Conservation (phyloP, 1,140 invertebrate species). For the Lordiphosa collinella region DNA sequence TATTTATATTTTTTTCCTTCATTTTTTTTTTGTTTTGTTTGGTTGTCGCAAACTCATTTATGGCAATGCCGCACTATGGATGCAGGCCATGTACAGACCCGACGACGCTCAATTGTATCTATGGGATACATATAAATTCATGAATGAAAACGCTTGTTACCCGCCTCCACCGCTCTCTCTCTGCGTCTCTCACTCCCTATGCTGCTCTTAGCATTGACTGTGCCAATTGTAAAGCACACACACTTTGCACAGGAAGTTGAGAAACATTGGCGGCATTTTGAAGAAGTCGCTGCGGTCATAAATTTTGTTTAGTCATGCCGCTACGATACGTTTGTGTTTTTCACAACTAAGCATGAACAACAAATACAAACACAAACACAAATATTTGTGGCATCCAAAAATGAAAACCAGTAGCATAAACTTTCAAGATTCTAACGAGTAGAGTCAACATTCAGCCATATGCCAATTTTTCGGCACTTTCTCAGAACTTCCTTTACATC, state of each 20-base stretch:
- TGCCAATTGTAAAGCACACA: constrained; percentile 68
- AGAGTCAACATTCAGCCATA: constrained; percentile 16
- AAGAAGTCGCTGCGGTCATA: constrained; percentile 51
- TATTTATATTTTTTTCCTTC: constrained; percentile 20
- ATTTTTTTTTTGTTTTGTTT: constrained; percentile 8
- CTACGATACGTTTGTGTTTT: constrained; percentile 24
- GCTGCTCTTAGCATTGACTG: constrained; percentile 15
- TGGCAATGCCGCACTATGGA: constrained; percentile 71
- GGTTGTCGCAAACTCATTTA: constrained; percentile 49
- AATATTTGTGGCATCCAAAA: constrained; percentile 47
- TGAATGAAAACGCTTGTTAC: constrained; percentile 62
- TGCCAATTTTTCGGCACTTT: neutral
- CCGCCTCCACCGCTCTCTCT: neutral
- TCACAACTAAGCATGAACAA: constrained; percentile 70
- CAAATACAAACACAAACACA: constrained; percentile 50
- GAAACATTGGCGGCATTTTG: constrained; percentile 72
- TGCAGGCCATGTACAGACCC: constrained; percentile 61
- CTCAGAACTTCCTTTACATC: neutral
- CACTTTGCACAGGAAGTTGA: constrained; percentile 65
- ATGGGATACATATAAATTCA: constrained; percentile 63
- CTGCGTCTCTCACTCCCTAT: neutral
- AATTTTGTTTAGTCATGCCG: constrained; percentile 65
- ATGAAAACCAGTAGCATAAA: constrained; percentile 33
- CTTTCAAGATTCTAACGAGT: constrained; percentile 20
- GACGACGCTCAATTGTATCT: constrained; percentile 54